Base-by-base conservation (phyloP, 2,113 vertebrate species). In the Mobula birostris region DNA sequence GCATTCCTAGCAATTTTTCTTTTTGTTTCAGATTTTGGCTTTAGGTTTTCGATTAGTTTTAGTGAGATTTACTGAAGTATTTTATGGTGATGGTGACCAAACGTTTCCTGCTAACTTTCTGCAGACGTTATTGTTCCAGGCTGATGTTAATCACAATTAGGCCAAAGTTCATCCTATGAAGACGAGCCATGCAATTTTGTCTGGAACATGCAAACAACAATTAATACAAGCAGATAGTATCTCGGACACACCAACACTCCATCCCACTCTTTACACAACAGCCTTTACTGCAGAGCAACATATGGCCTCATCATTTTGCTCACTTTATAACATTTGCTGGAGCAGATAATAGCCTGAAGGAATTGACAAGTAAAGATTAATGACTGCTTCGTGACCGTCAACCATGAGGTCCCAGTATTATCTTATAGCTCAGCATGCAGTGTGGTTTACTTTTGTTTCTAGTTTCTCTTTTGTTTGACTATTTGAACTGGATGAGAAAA, bases 361-460 rank as follows among this genome's bases (percentile, higher is more conserved):
- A 96, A 94, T 95, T 96, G 96, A 96, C 96, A 97, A 96, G 96
- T 96, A 94, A 97, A 97, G 96, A 97, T 95, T 95, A 96, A 96
- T 96, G 94, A 94, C 95, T 95, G 79, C 94, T 95, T 95, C 63
- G 40, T 95, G 85, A 95, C 0, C 0, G 94, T 96, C 96, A 95
- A 94, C 95, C 95, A 15, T 17, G 15, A 66, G 85, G 5, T 68
- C 85, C 85, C 61, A 7, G 85, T 63, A 90, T 90, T 90, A 90
- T 90, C 85, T 68, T 63, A 32, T 19, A 17, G 85, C 85, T 90
- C 85, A 90, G 85, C 29, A 8, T 66, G 85, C 7, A 32, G n/a
- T 32, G 61, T 32, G 2, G 29, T 32, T 58, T 66, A n/a, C 21
- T 85, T 63, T 12, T 90, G 63, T 66, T 90, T 29, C 61, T 66